phyloP scores from a whole-genome alignment of 2,888 invertebrate genomes.

The Apodemia mormo region DNA sequence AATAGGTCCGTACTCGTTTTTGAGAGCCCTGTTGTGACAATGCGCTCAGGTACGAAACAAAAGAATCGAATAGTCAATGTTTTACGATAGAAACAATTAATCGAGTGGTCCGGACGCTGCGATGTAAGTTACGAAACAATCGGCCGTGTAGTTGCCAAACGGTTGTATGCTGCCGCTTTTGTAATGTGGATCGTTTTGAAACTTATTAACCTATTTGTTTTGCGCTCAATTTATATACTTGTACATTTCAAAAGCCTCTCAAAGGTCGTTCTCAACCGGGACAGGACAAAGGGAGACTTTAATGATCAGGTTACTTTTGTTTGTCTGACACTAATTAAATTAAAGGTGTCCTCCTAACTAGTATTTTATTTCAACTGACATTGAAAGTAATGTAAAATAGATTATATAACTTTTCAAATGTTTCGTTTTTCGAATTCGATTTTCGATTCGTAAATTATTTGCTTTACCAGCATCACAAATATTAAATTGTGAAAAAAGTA shows the following conservation, averaged over 20 bases:
- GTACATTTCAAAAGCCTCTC: slow-evolving; percentile 61
- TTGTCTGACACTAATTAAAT: slow-evolving; percentile 71
- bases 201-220: slow-evolving; percentile 79
- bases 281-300: slow-evolving; percentile 62
- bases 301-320: slow-evolving; percentile 77
- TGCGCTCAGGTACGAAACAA: slow-evolving; percentile 57
- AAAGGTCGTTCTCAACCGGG: slow-evolving; percentile 60
- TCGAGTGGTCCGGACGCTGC: slow-evolving; percentile 79
- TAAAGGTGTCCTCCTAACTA: slow-evolving; percentile 65
- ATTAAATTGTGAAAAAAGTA: not conserved
- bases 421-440: not conserved
- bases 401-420: not conserved
- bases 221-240: slow-evolving; percentile 61
- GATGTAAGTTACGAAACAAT: slow-evolving; percentile 71
- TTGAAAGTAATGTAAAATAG: not conserved
- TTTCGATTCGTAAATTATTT: not conserved
- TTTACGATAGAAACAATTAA: slow-evolving; percentile 76
- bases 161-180: slow-evolving; percentile 75
- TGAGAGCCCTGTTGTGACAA: slow-evolving; percentile 46
- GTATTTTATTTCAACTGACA: slow-evolving; percentile 40
- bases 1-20: slow-evolving; percentile 37
- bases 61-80: slow-evolving; percentile 61
- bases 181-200: slow-evolving; percentile 81
- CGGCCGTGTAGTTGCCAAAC: slow-evolving; percentile 72
- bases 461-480: not conserved